Base-by-base conservation (phyloP, 2,888 invertebrate species). In the Scaptomyza reducta region DNA sequence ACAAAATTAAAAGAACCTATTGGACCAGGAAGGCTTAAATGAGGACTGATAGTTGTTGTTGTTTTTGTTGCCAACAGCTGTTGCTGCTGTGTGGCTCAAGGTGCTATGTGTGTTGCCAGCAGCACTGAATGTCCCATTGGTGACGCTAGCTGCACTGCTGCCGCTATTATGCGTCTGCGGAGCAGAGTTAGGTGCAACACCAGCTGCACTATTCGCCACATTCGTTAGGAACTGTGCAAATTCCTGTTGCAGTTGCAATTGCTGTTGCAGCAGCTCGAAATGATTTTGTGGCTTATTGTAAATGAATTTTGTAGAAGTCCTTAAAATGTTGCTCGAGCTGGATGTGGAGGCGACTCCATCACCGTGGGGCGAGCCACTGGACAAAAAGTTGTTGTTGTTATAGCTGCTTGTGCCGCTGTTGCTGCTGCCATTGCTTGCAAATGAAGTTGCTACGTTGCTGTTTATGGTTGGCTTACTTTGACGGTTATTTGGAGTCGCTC, bases 241-340 rank as follows among this genome's bases (percentile, higher is more conserved):
- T 61, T 90, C 90, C 69, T 90, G 89, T 53, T 90, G 90, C 79
- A 90, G 67, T 50, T 90, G 90, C 63, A 90, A 64, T 46, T 89
- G 90, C 59, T 90, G 89, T 65, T 89, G 90, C 66, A 90, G 54
- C 72, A 90, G 44, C 68, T 90, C 89, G 45, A 83, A 87, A 45
- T 90, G 89, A 75, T 90, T 90, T 59, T 90, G 89, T 18, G 90
- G 90, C 68, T 90, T 90, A 49, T 90, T 90, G 65, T 89, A 90
- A 25, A 90, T 89, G 63, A 90, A 90, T 66, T 90, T 90, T 22
- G 89, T 89, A 2, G 90, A 85, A 40, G 90, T 90, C 66, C 89
- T 90, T 29, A 90, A 72, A 49, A 90, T 84, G 64, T 40, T 79
- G 55, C 58, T 53, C 11, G 72, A 73, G 65, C 54, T 46, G 56